A percentile compares a stretch with the other conserved stretches of the same genome.
Evolutionary conservation across 2,888 invertebrate genomes (phyloP).

Genomic region (Rhimphoctona megacephalus): DNA sequence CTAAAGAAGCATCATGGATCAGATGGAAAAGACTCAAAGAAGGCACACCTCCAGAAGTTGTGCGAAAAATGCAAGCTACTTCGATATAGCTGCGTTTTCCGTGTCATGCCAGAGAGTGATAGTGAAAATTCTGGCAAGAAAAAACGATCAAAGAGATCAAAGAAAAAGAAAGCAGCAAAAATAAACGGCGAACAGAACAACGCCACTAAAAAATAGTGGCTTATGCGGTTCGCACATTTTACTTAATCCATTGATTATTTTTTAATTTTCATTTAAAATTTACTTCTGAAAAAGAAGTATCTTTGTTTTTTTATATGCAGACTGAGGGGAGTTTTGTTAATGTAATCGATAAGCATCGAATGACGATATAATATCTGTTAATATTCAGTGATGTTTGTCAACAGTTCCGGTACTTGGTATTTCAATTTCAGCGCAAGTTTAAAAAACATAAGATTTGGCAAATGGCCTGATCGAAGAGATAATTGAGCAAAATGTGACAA

Average conservation of each 20-base stretch:
- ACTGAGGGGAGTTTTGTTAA: not conserved
- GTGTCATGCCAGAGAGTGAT: not conserved
- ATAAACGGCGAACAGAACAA: not conserved
- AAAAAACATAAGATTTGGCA: not conserved
- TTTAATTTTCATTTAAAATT: not conserved
- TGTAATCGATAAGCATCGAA: not conserved
- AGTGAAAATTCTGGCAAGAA: not conserved
- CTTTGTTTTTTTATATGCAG: not conserved
- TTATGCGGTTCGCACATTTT: not conserved
- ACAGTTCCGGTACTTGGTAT: not conserved
- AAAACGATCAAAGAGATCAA: not conserved
- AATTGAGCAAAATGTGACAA: not conserved
- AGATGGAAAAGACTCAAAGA: constrained; percentile 92
- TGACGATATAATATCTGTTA: not conserved
- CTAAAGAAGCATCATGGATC: constrained; percentile 88
- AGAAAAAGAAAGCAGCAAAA: not conserved
- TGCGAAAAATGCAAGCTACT: constrained; percentile 94
- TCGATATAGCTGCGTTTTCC: constrained; percentile 90
- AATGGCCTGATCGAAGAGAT: not conserved
- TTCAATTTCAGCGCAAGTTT: not conserved
- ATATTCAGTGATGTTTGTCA: not conserved
- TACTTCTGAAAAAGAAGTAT: not conserved
- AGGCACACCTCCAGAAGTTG: constrained; percentile 94
- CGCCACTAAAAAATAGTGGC: not conserved
- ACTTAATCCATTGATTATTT: not conserved